Conservation (phyloP, 2,797 vertebrate genomes). For the Poeciliopsis gracilis region DNA sequence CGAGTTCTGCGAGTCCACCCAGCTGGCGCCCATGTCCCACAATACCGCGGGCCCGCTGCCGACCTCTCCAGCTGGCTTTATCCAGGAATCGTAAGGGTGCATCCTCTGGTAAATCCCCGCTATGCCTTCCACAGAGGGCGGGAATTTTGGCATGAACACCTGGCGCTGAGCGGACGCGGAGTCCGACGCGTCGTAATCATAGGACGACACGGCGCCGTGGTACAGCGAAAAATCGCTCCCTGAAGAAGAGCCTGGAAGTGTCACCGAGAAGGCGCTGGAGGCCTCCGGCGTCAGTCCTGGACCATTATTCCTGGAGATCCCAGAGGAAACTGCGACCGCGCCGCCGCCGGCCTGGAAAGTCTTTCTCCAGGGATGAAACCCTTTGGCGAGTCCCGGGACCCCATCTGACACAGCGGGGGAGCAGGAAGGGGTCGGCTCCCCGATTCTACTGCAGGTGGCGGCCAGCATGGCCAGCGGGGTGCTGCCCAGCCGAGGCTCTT, state of each 20-base stretch:
- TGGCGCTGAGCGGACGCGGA: slow-evolving; percentile 84
- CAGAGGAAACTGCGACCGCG: slow-evolving; percentile 80
- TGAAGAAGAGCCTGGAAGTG: slow-evolving; percentile 83
- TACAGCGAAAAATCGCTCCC: slow-evolving; percentile 90
- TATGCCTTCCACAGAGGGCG: slow-evolving; percentile 87
- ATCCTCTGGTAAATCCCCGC: slow-evolving; percentile 92
- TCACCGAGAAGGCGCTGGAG: slow-evolving; percentile 88
- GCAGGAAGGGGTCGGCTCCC: slow-evolving; percentile 88
- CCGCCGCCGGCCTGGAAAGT: slow-evolving; percentile 80
- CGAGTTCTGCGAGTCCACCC: slow-evolving; percentile 90
- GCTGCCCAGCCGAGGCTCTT: slow-evolving; percentile 92
- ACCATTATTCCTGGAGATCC: slow-evolving; percentile 70
- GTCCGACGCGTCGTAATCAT: slow-evolving; percentile 76
- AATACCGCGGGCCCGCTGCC: slow-evolving; percentile 83
- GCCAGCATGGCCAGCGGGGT: slow-evolving; percentile 95
- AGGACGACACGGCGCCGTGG: slow-evolving; percentile 77
- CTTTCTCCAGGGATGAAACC: slow-evolving; percentile 93
- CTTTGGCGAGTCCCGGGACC: slow-evolving; percentile 85
- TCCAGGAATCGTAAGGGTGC: slow-evolving; percentile 93
- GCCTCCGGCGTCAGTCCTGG: slow-evolving; percentile 78
- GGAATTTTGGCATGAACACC: slow-evolving; percentile 89
- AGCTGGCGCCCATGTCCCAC: slow-evolving; percentile 92
- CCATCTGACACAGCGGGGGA: slow-evolving; percentile 86
- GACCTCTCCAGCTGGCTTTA: slow-evolving; percentile 86
- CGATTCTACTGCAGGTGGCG: slow-evolving; percentile 95